Conservation (phyloP, 2,113 vertebrate genomes). For the Eurystomus gularis region DNA sequence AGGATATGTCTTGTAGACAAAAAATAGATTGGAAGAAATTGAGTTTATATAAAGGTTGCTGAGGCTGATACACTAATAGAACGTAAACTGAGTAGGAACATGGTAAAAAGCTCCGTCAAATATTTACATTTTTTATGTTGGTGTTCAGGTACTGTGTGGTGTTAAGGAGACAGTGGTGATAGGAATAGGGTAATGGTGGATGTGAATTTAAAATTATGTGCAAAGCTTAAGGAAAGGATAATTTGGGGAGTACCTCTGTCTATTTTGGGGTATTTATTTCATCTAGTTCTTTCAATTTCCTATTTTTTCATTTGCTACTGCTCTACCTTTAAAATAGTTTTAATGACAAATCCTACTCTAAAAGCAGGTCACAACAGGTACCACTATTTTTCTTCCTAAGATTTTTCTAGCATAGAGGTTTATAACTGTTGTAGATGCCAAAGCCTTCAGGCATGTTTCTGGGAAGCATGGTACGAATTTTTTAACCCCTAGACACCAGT, state of each 20-base stretch:
- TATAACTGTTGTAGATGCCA: neutral
- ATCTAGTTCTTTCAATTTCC: neutral
- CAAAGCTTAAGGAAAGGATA: neutral
- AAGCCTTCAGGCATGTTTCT: neutral
- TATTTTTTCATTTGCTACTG: neutral
- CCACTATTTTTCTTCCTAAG: neutral
- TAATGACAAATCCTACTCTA: neutral
- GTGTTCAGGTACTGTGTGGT: neutral
- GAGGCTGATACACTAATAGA: slow-evolving; percentile 17
- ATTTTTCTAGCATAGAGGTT: neutral
- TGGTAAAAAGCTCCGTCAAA: neutral
- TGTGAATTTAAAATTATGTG: neutral
- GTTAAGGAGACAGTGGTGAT: neutral
- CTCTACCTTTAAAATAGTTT: neutral
- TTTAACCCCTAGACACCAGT: neutral
- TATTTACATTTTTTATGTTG: slow-evolving; percentile 26
- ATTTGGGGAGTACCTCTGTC: neutral
- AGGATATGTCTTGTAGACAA: slow-evolving; percentile 6
- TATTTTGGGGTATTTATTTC: neutral
- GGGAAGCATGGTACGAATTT: neutral
- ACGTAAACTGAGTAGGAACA: slow-evolving; percentile 18
- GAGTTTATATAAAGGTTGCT: slow-evolving; percentile 28
- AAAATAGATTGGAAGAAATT: neutral
- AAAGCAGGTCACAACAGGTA: neutral
- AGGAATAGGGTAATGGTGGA: neutral